phyloP scores from a whole-genome alignment of 2,113 vertebrate genomes.

The Hippocampus abdominalis region DNA sequence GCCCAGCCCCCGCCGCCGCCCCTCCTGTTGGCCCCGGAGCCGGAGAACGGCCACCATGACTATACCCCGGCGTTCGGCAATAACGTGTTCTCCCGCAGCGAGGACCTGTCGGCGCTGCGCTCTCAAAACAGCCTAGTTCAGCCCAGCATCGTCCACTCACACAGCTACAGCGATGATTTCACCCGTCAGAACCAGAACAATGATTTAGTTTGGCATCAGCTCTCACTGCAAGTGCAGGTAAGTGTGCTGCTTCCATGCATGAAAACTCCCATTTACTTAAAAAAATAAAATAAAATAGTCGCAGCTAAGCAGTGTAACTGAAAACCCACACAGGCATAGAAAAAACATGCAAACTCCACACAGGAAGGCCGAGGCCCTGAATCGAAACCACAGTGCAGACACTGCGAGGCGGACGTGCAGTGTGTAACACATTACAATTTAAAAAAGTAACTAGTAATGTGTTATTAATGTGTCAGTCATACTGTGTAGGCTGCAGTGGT shows the following conservation, averaged over 20 bases:
- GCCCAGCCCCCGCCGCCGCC: constrained; percentile 62
- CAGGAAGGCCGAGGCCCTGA: too few relatives aligned
- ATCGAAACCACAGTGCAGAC: too few relatives aligned
- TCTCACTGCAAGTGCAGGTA: constrained; percentile 86
- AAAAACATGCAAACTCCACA: too few relatives aligned
- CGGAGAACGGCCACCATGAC: constrained; percentile 72
- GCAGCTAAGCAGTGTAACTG: too few relatives aligned
- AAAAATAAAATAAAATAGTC: too few relatives aligned
- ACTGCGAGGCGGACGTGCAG: too few relatives aligned
- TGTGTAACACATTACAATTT: neutral
- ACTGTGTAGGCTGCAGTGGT: constrained; percentile 31
- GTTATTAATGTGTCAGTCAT: neutral
- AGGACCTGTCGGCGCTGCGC: constrained; percentile 84
- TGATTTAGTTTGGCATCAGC: constrained; percentile 84
- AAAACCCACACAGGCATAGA: too few relatives aligned
- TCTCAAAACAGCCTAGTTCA: constrained; percentile 77
- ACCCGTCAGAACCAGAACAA: constrained; percentile 83
- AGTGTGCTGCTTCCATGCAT: neutral
- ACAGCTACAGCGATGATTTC: constrained; percentile 96
- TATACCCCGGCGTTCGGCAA: constrained; percentile 82
- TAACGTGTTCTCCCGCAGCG: constrained; percentile 90
- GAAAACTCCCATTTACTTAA: too few relatives aligned
- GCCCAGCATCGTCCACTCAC: constrained; percentile 87
- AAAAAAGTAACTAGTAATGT: too few relatives aligned
- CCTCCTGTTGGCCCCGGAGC: constrained; percentile 72